Conservation (phyloP, 2,888 invertebrate species). For the Lasioglossum marginatum region DNA sequence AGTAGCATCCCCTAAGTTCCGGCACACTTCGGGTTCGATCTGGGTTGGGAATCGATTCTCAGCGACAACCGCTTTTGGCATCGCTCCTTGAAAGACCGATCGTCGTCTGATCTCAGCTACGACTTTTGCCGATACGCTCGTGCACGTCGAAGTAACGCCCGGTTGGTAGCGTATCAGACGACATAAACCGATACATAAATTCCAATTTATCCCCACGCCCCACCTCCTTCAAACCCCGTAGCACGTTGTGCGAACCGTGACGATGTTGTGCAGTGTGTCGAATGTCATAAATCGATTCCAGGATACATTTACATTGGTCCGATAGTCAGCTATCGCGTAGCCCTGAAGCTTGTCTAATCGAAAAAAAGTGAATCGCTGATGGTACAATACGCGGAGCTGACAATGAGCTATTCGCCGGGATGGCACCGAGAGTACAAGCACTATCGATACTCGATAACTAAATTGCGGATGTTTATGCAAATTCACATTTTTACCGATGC, state of each 20-base stretch:
- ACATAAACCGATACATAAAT: constrained; percentile 51
- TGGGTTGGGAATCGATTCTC: constrained; percentile 36
- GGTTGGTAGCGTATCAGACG: constrained; percentile 42
- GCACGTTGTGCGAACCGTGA: constrained; percentile 4
- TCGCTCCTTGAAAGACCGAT: constrained; percentile 12
- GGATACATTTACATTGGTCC: constrained; percentile 41
- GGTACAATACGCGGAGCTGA: background rate
- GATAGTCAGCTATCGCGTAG: constrained; percentile 40
- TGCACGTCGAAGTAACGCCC: constrained; percentile 40
- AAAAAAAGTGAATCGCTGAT: constrained; percentile 38
- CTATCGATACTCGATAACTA: background rate
- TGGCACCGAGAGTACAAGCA: background rate
- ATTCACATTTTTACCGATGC: background rate
- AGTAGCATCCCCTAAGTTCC: constrained; percentile 15
- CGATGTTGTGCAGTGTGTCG: constrained; percentile 43
- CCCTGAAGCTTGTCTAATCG: constrained; percentile 21
- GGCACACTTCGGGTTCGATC: constrained; percentile 2
- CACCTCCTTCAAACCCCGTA: background rate
- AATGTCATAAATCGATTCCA: constrained; percentile 60
- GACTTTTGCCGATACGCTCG: constrained; percentile 26
- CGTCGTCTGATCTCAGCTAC: constrained; percentile 27
- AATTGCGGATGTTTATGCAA: constrained; percentile 9
- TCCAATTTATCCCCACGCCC: constrained; percentile 45
- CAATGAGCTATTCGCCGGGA: constrained; percentile 20
- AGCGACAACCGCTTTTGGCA: constrained; percentile 36